Evolutionary conservation across 2,113 vertebrate species (phyloP), one percentile per base, ranked within the genome.

Genomic region (Passer domesticus): DNA sequence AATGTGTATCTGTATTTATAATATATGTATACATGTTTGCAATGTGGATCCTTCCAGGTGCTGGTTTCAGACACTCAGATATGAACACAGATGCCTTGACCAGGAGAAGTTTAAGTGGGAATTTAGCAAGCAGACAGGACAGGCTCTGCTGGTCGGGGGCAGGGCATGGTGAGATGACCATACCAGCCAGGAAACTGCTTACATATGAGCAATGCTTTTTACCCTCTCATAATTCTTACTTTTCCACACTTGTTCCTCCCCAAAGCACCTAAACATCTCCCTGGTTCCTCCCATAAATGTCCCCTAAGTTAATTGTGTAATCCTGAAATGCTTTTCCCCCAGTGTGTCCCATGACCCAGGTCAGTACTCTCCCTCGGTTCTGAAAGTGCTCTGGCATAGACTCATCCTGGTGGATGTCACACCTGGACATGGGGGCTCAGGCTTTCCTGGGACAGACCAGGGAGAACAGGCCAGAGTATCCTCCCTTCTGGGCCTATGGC

Each of bases 161-260:
- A 44, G 9, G 15, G 22, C 4, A 28, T 50, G 28, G 33, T 24
- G 24, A 60, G 35, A 27, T 4, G 11, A 58, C 17, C 4, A 4
- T n/a, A 37, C 4, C 0, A 0, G 24, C 39, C 44, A 70, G n/a
- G 6, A 75, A 60, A 18, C 23, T 63, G 7, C 3, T 63, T 33
- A 30, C 7, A 8, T 5, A 11, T 37, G 27, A n/a, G 44, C 14
- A 47, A 0, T 30, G 52, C 30, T 53, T 16, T 81, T 53, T 43
- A 25, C 20, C 10, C 3, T 55, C 15, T 55, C 41, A 4, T 17
- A 25, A 27, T 41, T 49, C 19, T 58, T 39, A 27, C 23, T 56
- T 59, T 46, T 14, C 15, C 12, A 35, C 6, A 11, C 18, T 53
- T 60, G 21, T 30, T 53, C 33, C 15, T 60, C 21, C 7, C 12